Evolutionary conservation across 2,797 vertebrate species (phyloP).

Genomic region (Falco concolor): DNA sequence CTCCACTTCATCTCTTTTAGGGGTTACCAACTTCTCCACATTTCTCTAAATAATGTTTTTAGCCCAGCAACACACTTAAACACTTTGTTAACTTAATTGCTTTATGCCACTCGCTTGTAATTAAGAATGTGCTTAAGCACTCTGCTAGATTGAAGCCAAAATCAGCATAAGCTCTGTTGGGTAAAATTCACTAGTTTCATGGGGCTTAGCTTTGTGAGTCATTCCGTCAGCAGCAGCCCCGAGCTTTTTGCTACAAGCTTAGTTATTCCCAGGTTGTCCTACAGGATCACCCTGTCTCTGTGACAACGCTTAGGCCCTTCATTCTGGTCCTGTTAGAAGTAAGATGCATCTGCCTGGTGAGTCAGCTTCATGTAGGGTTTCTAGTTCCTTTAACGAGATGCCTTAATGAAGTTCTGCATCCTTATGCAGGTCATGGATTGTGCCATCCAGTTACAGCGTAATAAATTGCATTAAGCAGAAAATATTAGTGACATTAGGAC

Average conservation of each 20-base stretch:
- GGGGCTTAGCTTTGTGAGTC: conserved; percentile 6
- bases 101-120: conserved; percentile 46
- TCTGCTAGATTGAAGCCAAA: conserved; percentile 24
- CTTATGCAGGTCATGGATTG: not conserved
- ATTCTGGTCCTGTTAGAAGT: not conserved
- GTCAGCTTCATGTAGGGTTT: not conserved
- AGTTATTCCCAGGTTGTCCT: conserved; percentile 35
- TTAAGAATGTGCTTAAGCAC: conserved; percentile 55
- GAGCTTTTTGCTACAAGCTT: not conserved
- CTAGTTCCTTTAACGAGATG: not conserved
- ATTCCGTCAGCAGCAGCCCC: not conserved
- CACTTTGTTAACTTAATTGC: not conserved
- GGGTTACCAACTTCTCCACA: not conserved
- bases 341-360: not conserved
- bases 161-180: not conserved
- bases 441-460: not conserved
- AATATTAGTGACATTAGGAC: not conserved
- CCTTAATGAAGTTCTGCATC: not conserved
- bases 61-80: not conserved
- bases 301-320: not conserved
- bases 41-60: not conserved
- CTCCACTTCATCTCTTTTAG: not conserved
- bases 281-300: not conserved
- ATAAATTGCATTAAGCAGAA: not conserved
- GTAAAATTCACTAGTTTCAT: conserved; percentile 5